Evolutionary conservation across 2,888 invertebrate species (phyloP), one percentile per base, ranked within the genome.

Genomic region (Calephelis perditalis): DNA sequence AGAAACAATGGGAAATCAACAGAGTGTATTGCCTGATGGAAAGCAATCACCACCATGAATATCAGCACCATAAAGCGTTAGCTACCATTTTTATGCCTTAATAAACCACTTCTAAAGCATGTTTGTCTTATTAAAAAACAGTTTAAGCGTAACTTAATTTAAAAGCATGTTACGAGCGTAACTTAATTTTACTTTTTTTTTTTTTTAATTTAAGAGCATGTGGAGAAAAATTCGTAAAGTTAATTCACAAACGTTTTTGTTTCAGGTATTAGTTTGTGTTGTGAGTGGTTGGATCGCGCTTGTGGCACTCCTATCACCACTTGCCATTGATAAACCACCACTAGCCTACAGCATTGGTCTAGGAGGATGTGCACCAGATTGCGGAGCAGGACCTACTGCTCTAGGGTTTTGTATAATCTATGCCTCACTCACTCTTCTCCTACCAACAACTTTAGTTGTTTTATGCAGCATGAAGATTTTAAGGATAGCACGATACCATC

Each of bases 391-490:
- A 46, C 82, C 91, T 2, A 83, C 92, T 0, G 93, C 92, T 0
- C 81, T 94, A 2, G 91, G 92, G 74, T 95, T 95, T 80, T 94
- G 94, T 58, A 84, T 92, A 10, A 69, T 93, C 15, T 95, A 95
- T 78, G 92, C 93, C 2, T 76, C 92, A 5, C 75, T 95, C 61
- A 95, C 95, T 0, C 81, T 95, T 37, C 79, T 94, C 0, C 78
- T 95, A 58, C 95, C 95, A 1, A 92, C 94, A 5, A 88, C 93
- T 8, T 91, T 95, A 58, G 93, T 95, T 47, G 91, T 95, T 26
- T 89, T 93, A 65, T 95, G 95, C 82, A 95, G 95, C 74, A 83
- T 95, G 54, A 95, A 95, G 88, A 93, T 93, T 58, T 84, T 93
- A 58, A 92, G 93, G 73, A 93, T 93, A 62, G 93, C 93, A 8